Conservation (phyloP, 1,140 invertebrate species). For the Himalopsyche phryganea region DNA sequence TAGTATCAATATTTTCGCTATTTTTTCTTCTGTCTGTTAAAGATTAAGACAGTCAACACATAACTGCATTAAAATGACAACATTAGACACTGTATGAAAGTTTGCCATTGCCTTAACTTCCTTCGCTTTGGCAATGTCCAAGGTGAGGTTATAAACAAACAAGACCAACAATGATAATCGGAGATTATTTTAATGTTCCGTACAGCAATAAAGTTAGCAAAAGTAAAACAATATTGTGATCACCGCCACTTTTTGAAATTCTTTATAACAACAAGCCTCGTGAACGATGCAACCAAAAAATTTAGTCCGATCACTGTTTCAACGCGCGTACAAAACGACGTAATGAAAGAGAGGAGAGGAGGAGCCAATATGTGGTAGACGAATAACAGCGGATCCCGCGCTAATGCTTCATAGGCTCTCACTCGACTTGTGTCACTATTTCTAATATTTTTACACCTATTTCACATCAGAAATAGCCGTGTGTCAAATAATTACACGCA, state of each 20-base stretch:
- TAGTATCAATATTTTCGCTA: too few relatives aligned
- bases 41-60: too few relatives aligned
- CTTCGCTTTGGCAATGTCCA: too few relatives aligned
- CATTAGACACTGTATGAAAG: too few relatives aligned
- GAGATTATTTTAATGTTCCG: too few relatives aligned
- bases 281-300: constrained; percentile 17
- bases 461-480: background rate
- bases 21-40: too few relatives aligned
- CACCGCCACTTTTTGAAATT: constrained; percentile 23
- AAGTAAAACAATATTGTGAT: background rate
- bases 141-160: too few relatives aligned
- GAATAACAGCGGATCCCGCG: constrained; percentile 24
- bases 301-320: constrained; percentile 15
- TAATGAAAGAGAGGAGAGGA: constrained; percentile 4
- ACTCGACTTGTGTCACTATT: background rate
- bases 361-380: constrained; percentile 12
- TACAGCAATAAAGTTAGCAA: too few relatives aligned
- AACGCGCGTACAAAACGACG: constrained; percentile 20
- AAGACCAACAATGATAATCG: too few relatives aligned
- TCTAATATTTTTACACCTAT: constrained; percentile 1
- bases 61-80: too few relatives aligned
- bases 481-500: too few relatives aligned
- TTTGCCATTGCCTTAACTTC: too few relatives aligned
- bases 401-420: constrained; percentile 12
- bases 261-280: constrained; percentile 16